Evolutionary conservation across 2,888 invertebrate genomes (phyloP).

Genomic region (Leucoma salicis): DNA sequence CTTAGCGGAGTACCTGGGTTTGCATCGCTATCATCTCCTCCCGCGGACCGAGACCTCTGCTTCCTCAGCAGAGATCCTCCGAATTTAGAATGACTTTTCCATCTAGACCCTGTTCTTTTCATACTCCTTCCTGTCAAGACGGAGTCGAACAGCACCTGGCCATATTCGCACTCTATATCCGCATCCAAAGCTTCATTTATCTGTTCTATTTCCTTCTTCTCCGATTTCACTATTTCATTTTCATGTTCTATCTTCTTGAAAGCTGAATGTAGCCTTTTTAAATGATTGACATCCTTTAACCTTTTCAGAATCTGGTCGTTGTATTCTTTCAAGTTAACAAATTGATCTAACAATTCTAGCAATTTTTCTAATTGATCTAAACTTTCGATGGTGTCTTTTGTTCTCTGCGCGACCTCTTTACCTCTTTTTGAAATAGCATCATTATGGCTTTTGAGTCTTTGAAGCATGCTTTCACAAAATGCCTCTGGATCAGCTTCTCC

Average conservation of each 20-base stretch:
- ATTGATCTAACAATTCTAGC: slow-evolving; percentile 88
- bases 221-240: slow-evolving; percentile 60
- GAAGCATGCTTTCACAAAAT: slow-evolving; percentile 67
- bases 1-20: slow-evolving; percentile 62
- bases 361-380: slow-evolving; percentile 91
- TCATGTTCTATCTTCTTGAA: slow-evolving; percentile 76
- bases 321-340: slow-evolving; percentile 87
- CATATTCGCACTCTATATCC: slow-evolving; percentile 84
- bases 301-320: slow-evolving; percentile 86
- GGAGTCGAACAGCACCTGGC: slow-evolving; percentile 84
- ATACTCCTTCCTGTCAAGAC: slow-evolving; percentile 79
- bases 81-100: slow-evolving; percentile 69
- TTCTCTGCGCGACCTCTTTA: slow-evolving; percentile 78
- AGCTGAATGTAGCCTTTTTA: slow-evolving; percentile 84
- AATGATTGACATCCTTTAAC: slow-evolving; percentile 87
- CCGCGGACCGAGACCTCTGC: slow-evolving; percentile 86
- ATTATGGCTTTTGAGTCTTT: slow-evolving; percentile 61
- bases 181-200: slow-evolving; percentile 77
- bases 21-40: slow-evolving; percentile 82
- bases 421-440: slow-evolving; percentile 78
- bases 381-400: slow-evolving; percentile 83
- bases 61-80: slow-evolving; percentile 79
- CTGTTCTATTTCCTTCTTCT: slow-evolving; percentile 60
- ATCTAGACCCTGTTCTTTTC: slow-evolving; percentile 76
- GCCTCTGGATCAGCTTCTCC: slow-evolving; percentile 57